Conservation (phyloP, 2,888 invertebrate species). For the Lithosia quadra region DNA sequence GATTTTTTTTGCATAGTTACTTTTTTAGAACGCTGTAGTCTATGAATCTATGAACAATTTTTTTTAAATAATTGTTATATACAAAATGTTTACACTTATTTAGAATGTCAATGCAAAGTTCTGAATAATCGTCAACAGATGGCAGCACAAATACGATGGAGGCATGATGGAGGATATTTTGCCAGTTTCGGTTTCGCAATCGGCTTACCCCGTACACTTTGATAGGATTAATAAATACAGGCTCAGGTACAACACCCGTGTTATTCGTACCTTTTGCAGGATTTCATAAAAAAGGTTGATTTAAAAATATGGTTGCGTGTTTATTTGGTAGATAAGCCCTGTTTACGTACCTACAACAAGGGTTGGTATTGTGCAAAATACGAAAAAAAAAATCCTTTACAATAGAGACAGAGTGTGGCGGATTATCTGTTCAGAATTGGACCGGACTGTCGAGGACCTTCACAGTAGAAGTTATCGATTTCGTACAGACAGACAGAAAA, state of each 20-base stretch:
- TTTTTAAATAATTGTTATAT: no score
- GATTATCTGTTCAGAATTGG: neutral
- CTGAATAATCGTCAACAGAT: neutral
- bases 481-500: no score
- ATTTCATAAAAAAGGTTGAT: constrained; percentile 14
- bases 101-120: neutral
- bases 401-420: neutral
- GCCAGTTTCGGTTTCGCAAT: constrained; percentile 2
- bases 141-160: constrained; percentile 2
- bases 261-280: constrained; percentile 1
- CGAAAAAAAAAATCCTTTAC: neutral
- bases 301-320: constrained; percentile 13
- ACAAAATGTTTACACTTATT: neutral
- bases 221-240: constrained; percentile 12
- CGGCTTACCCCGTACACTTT: constrained; percentile 16
- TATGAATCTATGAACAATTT: no score
- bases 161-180: neutral
- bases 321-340: neutral
- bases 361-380: constrained; percentile 3
- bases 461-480: no score
- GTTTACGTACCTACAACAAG: constrained; percentile 1
- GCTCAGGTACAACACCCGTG: neutral
- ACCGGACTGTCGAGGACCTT: neutral
- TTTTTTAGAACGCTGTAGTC: no score
- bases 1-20: no score